phyloP scores from a whole-genome alignment of 2,888 invertebrate genomes.

The Balanococcus diminutus region DNA sequence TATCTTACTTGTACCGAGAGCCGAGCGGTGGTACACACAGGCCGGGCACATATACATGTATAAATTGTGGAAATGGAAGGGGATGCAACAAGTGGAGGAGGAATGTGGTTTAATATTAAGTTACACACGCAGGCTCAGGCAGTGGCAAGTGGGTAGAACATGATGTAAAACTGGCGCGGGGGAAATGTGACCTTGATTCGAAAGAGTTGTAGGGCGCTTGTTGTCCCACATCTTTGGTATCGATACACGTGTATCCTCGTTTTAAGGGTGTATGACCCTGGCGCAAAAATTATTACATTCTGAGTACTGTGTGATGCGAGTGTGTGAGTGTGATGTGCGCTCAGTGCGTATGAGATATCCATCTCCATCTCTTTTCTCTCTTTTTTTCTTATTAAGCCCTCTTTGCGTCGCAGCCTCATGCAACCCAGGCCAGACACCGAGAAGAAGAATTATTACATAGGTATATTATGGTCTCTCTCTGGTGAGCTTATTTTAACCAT shows the following conservation, averaged over 20 bases:
- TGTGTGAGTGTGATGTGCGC: not conserved
- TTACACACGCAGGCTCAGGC: constrained; percentile 42
- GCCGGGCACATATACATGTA: constrained; percentile 6
- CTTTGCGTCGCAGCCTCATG: not conserved
- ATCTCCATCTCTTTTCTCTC: not conserved
- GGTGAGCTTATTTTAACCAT: not conserved
- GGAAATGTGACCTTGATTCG: constrained; percentile 55
- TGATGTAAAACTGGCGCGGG: constrained; percentile 44
- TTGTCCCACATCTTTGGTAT: constrained; percentile 51
- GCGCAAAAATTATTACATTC: constrained; percentile 1
- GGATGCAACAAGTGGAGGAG: constrained; percentile 55
- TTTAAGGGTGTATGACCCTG: constrained; percentile 50
- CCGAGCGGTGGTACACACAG: not conserved
- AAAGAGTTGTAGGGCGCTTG: constrained; percentile 55
- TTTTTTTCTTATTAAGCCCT: too few species aligned
- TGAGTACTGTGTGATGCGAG: too few species aligned
- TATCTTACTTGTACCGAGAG: constrained; percentile 18
- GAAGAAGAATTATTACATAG: not conserved
- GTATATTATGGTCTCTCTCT: not conserved
- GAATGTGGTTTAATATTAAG: constrained; percentile 54
- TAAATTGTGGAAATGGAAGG: constrained; percentile 48
- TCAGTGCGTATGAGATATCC: not conserved
- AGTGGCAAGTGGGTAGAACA: constrained; percentile 53
- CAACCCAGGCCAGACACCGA: not conserved
- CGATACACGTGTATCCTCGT: constrained; percentile 50